Conservation (phyloP, 2,797 vertebrate species). For the Epinephelus awoara region DNA sequence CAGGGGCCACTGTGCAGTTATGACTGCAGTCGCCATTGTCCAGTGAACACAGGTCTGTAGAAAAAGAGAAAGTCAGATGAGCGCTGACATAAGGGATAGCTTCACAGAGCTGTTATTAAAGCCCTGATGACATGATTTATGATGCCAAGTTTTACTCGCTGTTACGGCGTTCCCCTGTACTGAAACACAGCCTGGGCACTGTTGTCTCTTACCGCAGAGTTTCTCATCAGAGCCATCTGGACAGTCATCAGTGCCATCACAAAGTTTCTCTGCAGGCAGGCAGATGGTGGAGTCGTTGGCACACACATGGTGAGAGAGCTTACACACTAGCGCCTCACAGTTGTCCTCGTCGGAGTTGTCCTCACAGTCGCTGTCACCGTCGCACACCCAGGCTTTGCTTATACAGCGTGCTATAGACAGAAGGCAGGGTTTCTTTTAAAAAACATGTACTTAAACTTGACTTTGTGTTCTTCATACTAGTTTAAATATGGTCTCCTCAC, state of each 20-base stretch:
- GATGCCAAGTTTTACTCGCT: conserved; percentile 26
- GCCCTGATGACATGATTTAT: conserved; percentile 1
- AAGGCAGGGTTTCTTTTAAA: conserved; percentile 12
- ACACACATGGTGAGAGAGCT: conserved; percentile 95
- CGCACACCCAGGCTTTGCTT: conserved; percentile 98
- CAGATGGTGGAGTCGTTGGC: conserved; percentile 95
- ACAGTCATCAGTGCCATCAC: conserved; percentile 92
- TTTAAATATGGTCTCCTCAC: conserved; percentile 76
- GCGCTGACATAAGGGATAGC: neutral
- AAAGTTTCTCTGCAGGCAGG: conserved; percentile 94
- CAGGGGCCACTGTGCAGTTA: conserved; percentile 95
- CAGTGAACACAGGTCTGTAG: conserved; percentile 92
- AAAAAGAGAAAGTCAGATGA: conserved; percentile 7
- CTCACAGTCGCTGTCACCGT: conserved; percentile 96
- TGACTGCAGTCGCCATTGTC: conserved; percentile 96
- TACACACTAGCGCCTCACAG: conserved; percentile 95
- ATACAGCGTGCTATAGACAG: conserved; percentile 91
- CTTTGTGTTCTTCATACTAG: neutral
- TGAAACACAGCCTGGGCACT: conserved; percentile 30
- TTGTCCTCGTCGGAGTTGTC: conserved; percentile 98
- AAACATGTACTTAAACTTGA: too few species aligned
- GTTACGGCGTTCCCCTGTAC: neutral
- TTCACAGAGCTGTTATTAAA: conserved; percentile 18
- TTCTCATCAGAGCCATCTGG: conserved; percentile 95
- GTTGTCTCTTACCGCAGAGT: conserved; percentile 90